These are phyloP conservation scores for Campoletis raptor DNA, from an alignment of 2,888 invertebrate species.

Conservation along the genomic window DNA sequence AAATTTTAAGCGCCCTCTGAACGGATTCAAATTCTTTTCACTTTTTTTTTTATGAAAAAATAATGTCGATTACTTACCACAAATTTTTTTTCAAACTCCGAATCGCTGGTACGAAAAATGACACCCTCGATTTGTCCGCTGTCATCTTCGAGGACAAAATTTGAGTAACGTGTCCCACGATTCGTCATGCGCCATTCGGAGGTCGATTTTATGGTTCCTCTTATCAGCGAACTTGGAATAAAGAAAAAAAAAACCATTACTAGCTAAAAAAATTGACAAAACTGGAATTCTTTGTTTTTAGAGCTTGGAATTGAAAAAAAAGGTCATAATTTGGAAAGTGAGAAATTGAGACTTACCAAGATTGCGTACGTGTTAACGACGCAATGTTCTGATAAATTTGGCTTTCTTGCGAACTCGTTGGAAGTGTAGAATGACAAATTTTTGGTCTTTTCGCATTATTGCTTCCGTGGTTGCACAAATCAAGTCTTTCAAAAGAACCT, in stretches of 20 bases:
- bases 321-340: background rate
- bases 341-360: background rate
- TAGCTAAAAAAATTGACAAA: background rate
- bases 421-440: background rate
- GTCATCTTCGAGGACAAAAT: slow-evolving; percentile 19
- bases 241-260: background rate
- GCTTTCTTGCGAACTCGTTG: background rate
- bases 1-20: too few species aligned
- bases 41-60: background rate
- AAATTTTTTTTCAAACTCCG: slow-evolving; percentile 13
- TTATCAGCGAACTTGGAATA: slow-evolving; percentile 11
- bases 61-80: background rate
- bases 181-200: background rate
- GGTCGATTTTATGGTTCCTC: background rate
- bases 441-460: background rate
- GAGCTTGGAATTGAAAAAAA: background rate
- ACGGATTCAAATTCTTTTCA: background rate
- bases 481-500: background rate
- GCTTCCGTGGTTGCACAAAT: background rate
- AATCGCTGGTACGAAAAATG: slow-evolving; percentile 7
- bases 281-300: background rate
- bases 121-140: slow-evolving; percentile 28
- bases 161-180: background rate
- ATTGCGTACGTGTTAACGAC: background rate
- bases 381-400: background rate